A percentile compares a stretch with the other conserved stretches of the same genome.
Conservation (phyloP, 2,888 invertebrate genomes). For the Andricus curvator region DNA sequence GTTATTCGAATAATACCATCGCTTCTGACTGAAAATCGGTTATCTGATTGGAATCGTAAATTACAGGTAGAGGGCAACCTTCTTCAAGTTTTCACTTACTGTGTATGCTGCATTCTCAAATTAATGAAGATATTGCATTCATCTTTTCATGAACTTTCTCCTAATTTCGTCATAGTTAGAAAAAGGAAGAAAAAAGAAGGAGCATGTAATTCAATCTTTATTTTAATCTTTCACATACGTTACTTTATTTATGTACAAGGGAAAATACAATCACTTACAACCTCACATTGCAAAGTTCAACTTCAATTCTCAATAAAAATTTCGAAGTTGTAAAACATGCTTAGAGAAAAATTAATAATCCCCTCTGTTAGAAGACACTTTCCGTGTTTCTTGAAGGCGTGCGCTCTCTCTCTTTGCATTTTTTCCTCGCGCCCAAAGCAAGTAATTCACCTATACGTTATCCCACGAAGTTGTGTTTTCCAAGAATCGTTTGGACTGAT, state of each 20-base stretch:
- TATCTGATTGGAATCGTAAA: slow-evolving; percentile 22
- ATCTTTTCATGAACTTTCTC: neutral
- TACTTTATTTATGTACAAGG: slow-evolving; percentile 4
- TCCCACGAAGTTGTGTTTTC: slow-evolving; percentile 60
- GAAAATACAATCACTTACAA: neutral
- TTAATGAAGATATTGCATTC: neutral
- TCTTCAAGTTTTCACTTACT: neutral
- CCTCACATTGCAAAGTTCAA: neutral
- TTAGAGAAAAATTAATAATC: neutral
- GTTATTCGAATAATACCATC: slow-evolving; percentile 11
- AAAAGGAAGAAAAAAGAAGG: neutral
- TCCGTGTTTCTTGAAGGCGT: slow-evolving; percentile 13
- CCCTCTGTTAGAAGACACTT: neutral
- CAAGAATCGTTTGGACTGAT: slow-evolving; percentile 61
- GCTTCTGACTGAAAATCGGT: slow-evolving; percentile 25
- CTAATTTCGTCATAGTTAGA: too few relatives aligned
- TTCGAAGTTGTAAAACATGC: neutral
- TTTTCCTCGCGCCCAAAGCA: slow-evolving; percentile 43
- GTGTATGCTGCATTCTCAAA: neutral
- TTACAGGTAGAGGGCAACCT: slow-evolving; percentile 5
- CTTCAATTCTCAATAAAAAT: neutral
- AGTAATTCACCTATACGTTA: slow-evolving; percentile 37
- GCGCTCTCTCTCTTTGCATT: neutral
- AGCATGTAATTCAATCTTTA: neutral
- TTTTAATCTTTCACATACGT: neutral